These are phyloP conservation scores for Paramormyrops kingsleyae DNA, from an alignment of 2,113 vertebrate species.

Conservation along the genomic window DNA sequence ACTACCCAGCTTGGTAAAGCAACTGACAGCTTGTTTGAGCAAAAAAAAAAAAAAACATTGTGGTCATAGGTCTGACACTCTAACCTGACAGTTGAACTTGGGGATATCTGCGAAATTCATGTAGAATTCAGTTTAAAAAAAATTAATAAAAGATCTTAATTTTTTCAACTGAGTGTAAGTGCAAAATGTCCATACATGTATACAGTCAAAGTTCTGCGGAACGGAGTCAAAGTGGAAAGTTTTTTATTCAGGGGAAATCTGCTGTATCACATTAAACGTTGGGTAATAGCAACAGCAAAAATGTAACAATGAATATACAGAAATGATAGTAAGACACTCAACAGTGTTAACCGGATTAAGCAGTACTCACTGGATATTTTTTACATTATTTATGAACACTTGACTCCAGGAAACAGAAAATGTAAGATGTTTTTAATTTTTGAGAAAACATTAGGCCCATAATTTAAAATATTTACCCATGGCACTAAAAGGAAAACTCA, in stretches of 20 bases:
- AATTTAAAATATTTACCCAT: no score
- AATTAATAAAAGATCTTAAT: neutral
- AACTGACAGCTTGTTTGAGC: neutral
- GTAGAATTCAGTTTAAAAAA: neutral
- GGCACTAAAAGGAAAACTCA: neutral
- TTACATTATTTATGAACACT: neutral
- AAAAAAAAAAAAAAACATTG: neutral
- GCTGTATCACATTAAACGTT: neutral
- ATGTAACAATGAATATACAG: neutral
- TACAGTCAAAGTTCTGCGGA: neutral
- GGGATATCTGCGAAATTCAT: neutral
- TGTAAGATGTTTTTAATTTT: neutral
- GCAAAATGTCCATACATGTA: neutral
- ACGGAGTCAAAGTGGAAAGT: neutral
- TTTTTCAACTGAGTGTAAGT: neutral
- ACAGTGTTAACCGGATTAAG: neutral
- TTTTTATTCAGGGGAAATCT: neutral
- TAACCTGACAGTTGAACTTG: neutral
- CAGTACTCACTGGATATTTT: neutral
- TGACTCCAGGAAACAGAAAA: neutral
- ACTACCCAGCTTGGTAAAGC: neutral
- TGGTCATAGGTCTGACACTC: neutral
- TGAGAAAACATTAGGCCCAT: neutral
- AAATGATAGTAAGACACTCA: neutral
- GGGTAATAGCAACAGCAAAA: neutral